Evolutionary conservation across 2,113 vertebrate species (phyloP), one percentile per base, ranked within the genome.

Genomic region (Cinclus mexicanus): DNA sequence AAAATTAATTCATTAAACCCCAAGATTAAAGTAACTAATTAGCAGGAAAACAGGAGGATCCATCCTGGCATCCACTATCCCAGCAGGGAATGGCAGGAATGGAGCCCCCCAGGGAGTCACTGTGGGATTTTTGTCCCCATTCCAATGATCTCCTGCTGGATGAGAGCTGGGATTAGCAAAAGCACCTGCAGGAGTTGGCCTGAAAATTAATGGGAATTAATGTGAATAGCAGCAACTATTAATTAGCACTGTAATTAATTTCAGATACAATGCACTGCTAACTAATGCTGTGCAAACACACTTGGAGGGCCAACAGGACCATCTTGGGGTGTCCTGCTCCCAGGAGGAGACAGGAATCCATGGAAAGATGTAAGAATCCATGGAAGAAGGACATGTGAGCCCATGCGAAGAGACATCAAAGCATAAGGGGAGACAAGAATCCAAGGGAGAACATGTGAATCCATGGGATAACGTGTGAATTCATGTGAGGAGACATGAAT

Each of bases 11-110:
- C 22, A 46, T 65, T 26, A 61, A 91, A 49, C 1, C 25, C 61
- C 63, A 46, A 50, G 89, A 91, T 94, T 47, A 74, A 96, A 88
- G 46, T 35, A 57, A 70, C 15, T 89, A 85, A 94, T 95, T 71
- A 94, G 77, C 63, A 80, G 55, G 55, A 35, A 63, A 61, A 57
- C 1, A 0, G 31, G 26, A 85, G 53, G 57, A 57, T 20, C 9
- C 11, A 5, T 31, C n/a, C 79, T 26, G 50, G 61, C 20, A 84
- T 47, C 49, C 59, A 4, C 42, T 12, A 3, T 41, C 50, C 60
- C 83, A 21, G 91, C 75, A 23, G 59, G 68, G 35, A 76, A 35
- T 0, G 22, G 88, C 18, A 60, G 60, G 52, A 63, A 67, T 8
- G 89, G 37, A 71, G 42, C 35, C 14, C 29, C 84, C 61, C 3